phyloP scores from a whole-genome alignment of 2,888 invertebrate species.

The Clitarchus hookeri region DNA sequence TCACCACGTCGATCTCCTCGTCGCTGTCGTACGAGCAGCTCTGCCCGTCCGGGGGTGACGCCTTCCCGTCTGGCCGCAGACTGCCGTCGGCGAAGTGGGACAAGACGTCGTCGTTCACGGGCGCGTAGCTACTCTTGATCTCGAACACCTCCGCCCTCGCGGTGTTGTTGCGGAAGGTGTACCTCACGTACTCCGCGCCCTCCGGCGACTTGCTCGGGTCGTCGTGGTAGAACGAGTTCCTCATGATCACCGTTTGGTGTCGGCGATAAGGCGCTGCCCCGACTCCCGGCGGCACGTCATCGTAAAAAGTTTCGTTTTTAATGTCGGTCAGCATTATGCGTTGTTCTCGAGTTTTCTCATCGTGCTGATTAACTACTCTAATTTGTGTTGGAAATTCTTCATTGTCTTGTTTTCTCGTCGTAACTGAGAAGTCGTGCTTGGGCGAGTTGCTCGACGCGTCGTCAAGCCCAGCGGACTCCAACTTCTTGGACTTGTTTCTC shows the following conservation, averaged over 20 bases:
- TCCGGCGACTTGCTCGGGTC: background rate
- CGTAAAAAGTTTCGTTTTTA: background rate
- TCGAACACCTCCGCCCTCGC: conserved; percentile 10
- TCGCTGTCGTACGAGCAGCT: background rate
- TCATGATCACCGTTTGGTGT: background rate
- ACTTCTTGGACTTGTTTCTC: background rate
- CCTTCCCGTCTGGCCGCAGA: no score
- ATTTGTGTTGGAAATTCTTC: no score
- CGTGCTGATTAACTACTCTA: no score
- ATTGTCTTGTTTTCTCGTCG: background rate
- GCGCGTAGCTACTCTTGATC: background rate
- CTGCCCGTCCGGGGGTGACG: background rate
- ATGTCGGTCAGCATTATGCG: no score
- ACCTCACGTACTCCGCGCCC: background rate
- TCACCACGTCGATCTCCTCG: conserved; percentile 8
- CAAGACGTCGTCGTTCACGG: background rate
- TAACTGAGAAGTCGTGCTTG: background rate
- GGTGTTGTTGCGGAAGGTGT: background rate
- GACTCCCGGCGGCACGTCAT: background rate
- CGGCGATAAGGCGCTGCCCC: background rate
- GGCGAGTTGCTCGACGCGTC: background rate
- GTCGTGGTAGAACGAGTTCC: background rate
- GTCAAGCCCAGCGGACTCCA: background rate
- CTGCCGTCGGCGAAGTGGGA: background rate
- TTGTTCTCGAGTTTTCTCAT: no score